Evolutionary conservation across 2,797 vertebrate genomes (phyloP), one percentile per base, ranked within the genome.

Genomic region (Uromys caudimaculatus): DNA sequence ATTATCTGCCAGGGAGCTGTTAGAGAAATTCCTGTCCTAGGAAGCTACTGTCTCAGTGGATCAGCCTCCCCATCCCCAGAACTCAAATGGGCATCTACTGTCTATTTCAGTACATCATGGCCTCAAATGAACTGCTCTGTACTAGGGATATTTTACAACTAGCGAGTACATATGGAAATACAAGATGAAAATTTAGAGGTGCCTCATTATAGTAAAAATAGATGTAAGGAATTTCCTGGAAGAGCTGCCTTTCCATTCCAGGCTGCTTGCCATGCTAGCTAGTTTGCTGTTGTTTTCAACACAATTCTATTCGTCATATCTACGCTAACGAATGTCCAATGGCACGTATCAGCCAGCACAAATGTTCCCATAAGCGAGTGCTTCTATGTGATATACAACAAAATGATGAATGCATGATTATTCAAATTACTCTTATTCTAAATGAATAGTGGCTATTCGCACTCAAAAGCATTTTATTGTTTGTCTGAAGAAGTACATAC

Each of bases 271-370:
- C n/a, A 75, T 88, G 21, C 67, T 58, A 54, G 62, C 41, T 44
- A 11, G 73, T 60, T 75, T 64, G 54, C 13, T 82, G 10, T 77
- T 90, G 89, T 96, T 95, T 90, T 93, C 29, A 56, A 75, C 35
- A 67, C 41, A 67, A 60, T 64, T 86, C 56, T 24, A 9, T 91
- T 82, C 41, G 16, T 95, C 58, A 58, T 38, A 12, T 79, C 6
- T 58, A 6, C 62, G 82, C 71, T 73, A 73, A 67, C 29, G 47
- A 73, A 11, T 24, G 24, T 35, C 21, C 16, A 79, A 2, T 35
- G 69, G 62, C 19, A n/a, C 47, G 1, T 3, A 56, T 21, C 47
- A 35, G 11, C 17, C 6, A 69, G 84, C 62, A 54, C 71, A 87
- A 86, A 44, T 84, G 60, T 93, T 44, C 92, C 35, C 50, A 38